phyloP scores from a whole-genome alignment of 2,113 vertebrate genomes.

The Falco punctatus region DNA sequence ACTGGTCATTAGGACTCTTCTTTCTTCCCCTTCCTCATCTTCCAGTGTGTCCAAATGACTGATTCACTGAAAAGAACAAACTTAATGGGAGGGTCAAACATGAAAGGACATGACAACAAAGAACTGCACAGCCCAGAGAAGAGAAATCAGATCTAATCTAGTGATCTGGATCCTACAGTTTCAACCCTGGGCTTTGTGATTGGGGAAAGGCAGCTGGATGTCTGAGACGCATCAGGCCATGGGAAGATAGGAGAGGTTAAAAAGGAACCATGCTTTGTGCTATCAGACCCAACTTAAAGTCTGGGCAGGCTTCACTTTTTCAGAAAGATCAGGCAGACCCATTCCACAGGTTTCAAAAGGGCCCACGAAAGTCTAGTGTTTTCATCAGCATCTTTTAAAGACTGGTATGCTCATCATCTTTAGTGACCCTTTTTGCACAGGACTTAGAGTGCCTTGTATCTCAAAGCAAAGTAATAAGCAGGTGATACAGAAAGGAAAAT shows the following conservation, averaged over 20 bases:
- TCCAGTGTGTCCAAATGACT: not conserved
- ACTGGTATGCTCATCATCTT: not conserved
- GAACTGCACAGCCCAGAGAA: not conserved
- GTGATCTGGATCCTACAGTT: not conserved
- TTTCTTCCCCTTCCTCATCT: not conserved
- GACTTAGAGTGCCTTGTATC: not conserved
- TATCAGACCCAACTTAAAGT: not conserved
- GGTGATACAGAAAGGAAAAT: not conserved
- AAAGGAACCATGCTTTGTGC: not conserved
- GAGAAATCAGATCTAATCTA: not conserved
- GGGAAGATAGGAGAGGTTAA: not conserved
- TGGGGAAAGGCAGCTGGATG: not conserved
- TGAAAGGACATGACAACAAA: not conserved
- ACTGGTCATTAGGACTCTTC: not conserved
- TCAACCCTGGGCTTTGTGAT: not conserved
- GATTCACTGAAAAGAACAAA: not conserved
- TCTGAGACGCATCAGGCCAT: not conserved
- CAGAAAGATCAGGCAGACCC: not conserved
- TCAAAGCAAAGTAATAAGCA: not conserved
- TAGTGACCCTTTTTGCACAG: not conserved
- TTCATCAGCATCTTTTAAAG: not conserved
- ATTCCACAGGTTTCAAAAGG: not conserved
- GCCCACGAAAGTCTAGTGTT: not conserved
- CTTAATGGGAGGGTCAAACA: not conserved
- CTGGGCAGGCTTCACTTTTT: not conserved